Percentiles rank a stretch among this genome's conserved stretches.
phyloP scores from a whole-genome alignment of 1,140 invertebrate genomes.

The Drosophila sproati region DNA sequence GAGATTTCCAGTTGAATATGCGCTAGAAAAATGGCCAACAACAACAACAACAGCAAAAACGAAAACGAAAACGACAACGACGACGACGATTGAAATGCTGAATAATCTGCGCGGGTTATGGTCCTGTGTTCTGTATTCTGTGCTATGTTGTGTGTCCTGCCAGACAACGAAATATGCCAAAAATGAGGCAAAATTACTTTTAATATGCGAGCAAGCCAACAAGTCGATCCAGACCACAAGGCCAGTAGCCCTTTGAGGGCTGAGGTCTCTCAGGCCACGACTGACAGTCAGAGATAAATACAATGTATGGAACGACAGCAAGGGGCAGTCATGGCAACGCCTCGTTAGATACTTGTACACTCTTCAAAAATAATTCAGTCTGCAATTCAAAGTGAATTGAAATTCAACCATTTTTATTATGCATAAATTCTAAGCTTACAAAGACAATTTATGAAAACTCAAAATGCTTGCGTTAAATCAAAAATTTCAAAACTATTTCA shows the following conservation, averaged over 20 bases:
- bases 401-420: too few relatives aligned
- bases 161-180: conserved; percentile 76
- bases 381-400: too few relatives aligned
- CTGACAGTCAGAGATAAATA: conserved; percentile 73
- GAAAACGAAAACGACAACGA: conserved; percentile 5
- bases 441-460: too few relatives aligned
- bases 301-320: conserved; percentile 55
- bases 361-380: too few relatives aligned
- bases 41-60: conserved; percentile 11
- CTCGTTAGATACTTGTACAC: background rate
- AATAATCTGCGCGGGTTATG: conserved; percentile 62
- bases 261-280: conserved; percentile 7
- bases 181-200: conserved; percentile 79
- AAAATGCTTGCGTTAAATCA: too few relatives aligned
- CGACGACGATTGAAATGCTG: conserved; percentile 57
- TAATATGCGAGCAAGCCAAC: conserved; percentile 54
- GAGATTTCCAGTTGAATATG: conserved; percentile 68
- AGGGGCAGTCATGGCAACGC: conserved; percentile 34
- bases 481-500: too few relatives aligned
- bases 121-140: conserved; percentile 1
- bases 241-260: background rate
- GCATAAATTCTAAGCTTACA: too few relatives aligned
- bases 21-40: conserved; percentile 53
- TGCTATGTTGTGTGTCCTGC: conserved; percentile 24
- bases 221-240: background rate